Evolutionary conservation across 2,113 vertebrate species (phyloP), one percentile per base, ranked within the genome.

Genomic region (Embiotoca jacksoni): DNA sequence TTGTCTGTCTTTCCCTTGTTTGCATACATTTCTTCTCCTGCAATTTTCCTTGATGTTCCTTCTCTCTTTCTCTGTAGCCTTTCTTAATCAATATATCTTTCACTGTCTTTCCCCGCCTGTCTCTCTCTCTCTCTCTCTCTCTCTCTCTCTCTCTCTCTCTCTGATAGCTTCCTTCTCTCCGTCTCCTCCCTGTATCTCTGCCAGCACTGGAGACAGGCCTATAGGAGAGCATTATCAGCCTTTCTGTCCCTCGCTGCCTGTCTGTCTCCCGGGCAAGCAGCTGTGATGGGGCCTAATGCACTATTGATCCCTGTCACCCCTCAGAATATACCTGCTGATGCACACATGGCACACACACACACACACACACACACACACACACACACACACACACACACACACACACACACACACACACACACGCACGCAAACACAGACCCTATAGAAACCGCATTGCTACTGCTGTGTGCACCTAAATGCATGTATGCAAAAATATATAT

Each of bases 231-330:
- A 70, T 63, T 76, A 86, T 80, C 75, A 83, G 77, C 68, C 65
- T 10, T 68, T 52, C 70, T 75, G 69, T 82, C 76, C 83, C 56
- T 47, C 83, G 69, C 46, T 47, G 70, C 60, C 55, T 72, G 57
- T 86, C 81, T 82, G 82, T 91, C 85, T 89, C 72, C 73, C 70
- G 62, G 84, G 89, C 71, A 84, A 75, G 86, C 88, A 90, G 82
- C 90, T 92, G 91, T 90, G 91, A 94, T 94, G 76, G 86, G 78
- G 63, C 82, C 88, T 94, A 94, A 94, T 94, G 92, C 91, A 86
- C 76, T 93, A 94, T 94, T 91, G 94, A 94, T 94, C 89, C 67
- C 80, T 82, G 88, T 93, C 87, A 91, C 86, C 78, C 83, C 72
- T 80, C 73, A 78, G 68, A 85, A 87, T 84, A 82, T 91, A 90